These are phyloP conservation scores for Erythrolamprus reginae DNA, from an alignment of 2,113 vertebrate species.

Conservation along the genomic window DNA sequence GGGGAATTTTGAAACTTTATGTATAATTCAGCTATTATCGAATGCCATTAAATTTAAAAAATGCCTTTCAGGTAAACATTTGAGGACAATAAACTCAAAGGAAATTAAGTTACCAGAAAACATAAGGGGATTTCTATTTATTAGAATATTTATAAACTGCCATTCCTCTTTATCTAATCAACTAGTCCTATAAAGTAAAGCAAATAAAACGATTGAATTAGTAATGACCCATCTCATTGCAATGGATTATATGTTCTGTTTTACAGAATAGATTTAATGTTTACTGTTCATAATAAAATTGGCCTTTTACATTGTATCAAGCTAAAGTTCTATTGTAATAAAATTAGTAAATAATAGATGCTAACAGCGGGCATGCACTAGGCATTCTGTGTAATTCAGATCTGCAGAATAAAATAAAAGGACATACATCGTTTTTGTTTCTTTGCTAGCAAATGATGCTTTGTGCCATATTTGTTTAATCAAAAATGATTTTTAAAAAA, in stretches of 20 bases:
- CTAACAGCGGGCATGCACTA: background rate
- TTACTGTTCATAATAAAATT: background rate
- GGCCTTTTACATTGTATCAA: background rate
- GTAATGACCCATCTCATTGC: background rate
- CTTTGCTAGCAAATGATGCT: background rate
- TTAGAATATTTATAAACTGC: background rate
- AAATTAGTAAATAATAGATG: background rate
- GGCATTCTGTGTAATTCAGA: background rate
- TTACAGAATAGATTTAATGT: background rate
- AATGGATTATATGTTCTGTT: background rate
- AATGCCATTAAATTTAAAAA: background rate
- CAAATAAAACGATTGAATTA: background rate
- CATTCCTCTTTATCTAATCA: background rate
- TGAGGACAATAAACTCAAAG: background rate
- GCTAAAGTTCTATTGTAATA: background rate
- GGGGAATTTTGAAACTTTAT: background rate
- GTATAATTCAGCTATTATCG: background rate
- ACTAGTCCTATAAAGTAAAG: background rate
- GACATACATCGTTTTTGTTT: background rate
- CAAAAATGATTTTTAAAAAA: background rate
- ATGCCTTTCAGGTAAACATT: background rate
- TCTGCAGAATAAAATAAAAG: background rate
- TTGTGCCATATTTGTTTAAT: background rate
- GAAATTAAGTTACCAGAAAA: conserved; percentile 6
- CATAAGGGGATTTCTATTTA: background rate